phyloP scores from a whole-genome alignment of 2,797 vertebrate genomes.

The Tenualosa thibaudeaui region DNA sequence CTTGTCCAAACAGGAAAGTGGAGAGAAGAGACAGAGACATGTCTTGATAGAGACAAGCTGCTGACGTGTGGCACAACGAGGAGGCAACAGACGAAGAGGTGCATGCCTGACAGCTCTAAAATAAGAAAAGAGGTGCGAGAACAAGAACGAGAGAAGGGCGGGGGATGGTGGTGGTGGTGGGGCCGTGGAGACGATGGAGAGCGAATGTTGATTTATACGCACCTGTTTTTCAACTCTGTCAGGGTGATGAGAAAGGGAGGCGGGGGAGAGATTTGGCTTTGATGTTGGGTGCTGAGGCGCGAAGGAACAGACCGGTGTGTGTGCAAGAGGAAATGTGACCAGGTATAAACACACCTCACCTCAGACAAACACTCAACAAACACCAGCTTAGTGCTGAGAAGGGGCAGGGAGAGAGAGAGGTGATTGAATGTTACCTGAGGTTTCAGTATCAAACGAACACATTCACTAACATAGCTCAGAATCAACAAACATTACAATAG shows the following conservation, averaged over 20 bases:
- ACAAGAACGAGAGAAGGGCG: neutral
- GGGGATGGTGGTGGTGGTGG: neutral
- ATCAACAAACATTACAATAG: neutral
- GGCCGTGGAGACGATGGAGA: neutral
- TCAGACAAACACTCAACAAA: neutral
- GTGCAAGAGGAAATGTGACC: slow-evolving; percentile 26
- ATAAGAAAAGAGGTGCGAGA: neutral
- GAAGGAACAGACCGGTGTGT: slow-evolving; percentile 13
- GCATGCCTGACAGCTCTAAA: slow-evolving; percentile 9
- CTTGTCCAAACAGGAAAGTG: neutral
- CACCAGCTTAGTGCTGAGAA: neutral
- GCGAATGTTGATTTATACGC: slow-evolving; percentile 30
- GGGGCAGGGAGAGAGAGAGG: neutral
- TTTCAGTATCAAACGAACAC: neutral
- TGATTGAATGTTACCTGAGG: neutral
- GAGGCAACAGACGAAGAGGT: neutral
- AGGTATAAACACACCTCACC: slow-evolving; percentile 12
- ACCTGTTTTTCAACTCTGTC: slow-evolving; percentile 29
- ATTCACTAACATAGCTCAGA: neutral
- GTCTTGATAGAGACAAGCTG: slow-evolving; percentile 2
- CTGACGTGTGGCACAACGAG: neutral
- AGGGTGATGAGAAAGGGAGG: neutral
- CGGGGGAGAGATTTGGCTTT: neutral
- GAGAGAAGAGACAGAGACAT: neutral
- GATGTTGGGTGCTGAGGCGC: slow-evolving; percentile 28